Evolutionary conservation across 2,113 vertebrate species (phyloP), one percentile per base, ranked within the genome.

Genomic region (Gadus chalcogrammus): DNA sequence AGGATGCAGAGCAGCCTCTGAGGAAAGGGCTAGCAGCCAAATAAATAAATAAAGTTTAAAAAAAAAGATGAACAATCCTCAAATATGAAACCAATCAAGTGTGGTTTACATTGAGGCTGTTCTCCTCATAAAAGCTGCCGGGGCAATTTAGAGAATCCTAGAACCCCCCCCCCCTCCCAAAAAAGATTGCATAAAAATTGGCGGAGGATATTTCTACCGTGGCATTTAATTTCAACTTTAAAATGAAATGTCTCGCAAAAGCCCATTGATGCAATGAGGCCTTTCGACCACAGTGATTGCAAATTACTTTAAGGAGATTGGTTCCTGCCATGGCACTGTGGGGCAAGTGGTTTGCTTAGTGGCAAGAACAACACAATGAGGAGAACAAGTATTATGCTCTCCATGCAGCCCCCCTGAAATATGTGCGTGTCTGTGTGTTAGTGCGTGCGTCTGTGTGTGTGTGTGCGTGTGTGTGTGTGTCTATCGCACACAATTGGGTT

Each of bases 301-400:
- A 79, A 84, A 88, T 84, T 78, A 80, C 87, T 80, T 75, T 77
- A 87, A 82, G 74, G 70, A 85, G 76, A 89, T 88, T 84, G 77
- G 84, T 80, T 88, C 68, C 82, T 77, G 76, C 71, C 71, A 68
- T 74, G 76, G 71, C 79, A 78, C 74, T 76, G 68, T 9, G 52
- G 79, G 70, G 64, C 64, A 65, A 71, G 71, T 64, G 64, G 62
- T 79, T 80, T 75, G n/a, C 73, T 84, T 42, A n/a, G 71, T 68
- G 73, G 76, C 73, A 82, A 72, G 68, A 76, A 82, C 77, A 82
- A 88, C 17, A n/a, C 76, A 84, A 72, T 72, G 59, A 61, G 38
- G n/a, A 55, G 31, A 27, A 69, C 62, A 61, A 59, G 27, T 38
- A 24, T 55, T 53, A 42, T 24, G 27, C 22, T 9, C 16, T 2